Evolutionary conservation across 2,888 invertebrate genomes (phyloP), one percentile per base, ranked within the genome.

Genomic region (Acrocera orbiculus): DNA sequence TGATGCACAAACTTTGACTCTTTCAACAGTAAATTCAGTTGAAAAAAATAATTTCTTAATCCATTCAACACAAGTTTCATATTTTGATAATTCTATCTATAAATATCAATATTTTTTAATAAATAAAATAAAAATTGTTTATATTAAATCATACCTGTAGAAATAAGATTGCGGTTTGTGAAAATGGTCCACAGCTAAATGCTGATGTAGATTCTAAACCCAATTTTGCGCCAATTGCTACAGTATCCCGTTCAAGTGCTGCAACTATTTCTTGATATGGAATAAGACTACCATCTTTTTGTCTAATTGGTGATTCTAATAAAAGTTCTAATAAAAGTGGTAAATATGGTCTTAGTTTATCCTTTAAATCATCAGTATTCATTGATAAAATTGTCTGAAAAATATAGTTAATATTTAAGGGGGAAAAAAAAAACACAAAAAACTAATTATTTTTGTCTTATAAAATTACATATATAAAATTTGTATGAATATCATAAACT

Each of bases 381-480:
- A 85, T 62, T 36, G 80, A 53, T 1, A 77, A 64, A 47, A 70
- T 73, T 43, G 86, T 67, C 85, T 86, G 45, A 46, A 39, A 32
- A 13, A n/a, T 24, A 16, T 39, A 2, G 17, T 7, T 5, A 13
- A 23, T 31, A 35, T 38, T 17, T 14, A 26, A 27, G 22, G 16
- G 17, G 14, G 17, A 15, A 16, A n/a, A 27, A 16, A 30, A 19
- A 16, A 58, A 56, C 41, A 39, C 45, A 46, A 34, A 30, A 16
- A 22, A 35, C 36, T 4, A 35, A 9, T 32, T 23, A 34, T 11
- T 11, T 27, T 37, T 10, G 8, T 24, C n/a, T n/a, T n/a, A n/a
- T n/a, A n/a, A 46, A 69, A 75, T 68, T 57, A 86, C 85, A 59
- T 82, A 78, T 42, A 85, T 73, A 56, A 89, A 87, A 57, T 80